Base-by-base conservation (phyloP, 92 coral and sea anemone species). In the Paragorgia papillata region DNA sequence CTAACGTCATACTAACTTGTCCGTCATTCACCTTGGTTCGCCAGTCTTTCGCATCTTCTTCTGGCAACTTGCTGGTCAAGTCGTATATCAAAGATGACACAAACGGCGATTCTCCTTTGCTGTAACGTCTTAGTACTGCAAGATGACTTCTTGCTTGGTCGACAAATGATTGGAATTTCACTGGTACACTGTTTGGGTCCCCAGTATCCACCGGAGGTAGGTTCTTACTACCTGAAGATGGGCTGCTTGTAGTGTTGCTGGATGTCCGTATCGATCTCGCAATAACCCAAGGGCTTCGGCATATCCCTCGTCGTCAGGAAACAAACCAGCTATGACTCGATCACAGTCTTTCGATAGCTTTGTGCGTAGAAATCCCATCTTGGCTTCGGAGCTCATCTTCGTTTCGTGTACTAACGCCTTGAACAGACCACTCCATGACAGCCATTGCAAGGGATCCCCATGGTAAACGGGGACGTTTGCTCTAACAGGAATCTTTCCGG, bases 41-140 rank as follows among this genome's bases (percentile, higher is more conserved):
- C 78, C 78, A 71, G 15, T 49, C 78, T 40, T 71, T 71, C n/a
- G 78, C 78, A 31, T 71, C 64, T 17, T 71, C 78, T 33, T 55
- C 64, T 31, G 78, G 78, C 26, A 71, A n/a, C 32, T 71, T 71
- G 43, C 54, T 53, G 1, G 78, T 71, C 20, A 51, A 33, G 31
- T 71, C 78, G 25, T 71, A 55, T 1, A 71, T 71, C 9, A 71
- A 33, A 0, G 64, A 71, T 0, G 78, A 71, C 7, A 71, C 78
- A 20, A 71, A 71, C 1, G 78, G 65, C 3, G 77, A 71, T 25
- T 32, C 64, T 34, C 78, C 78, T 20, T 33, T 71, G 43, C 63
- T 53, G 51, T 71, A 71, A 0, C 78, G 63, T 4, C 33, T 33
- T 3, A 71, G 61, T 29, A 69, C 76, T 41, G 62, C 76, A 0